These are phyloP conservation scores for Drosophila parabipectinata DNA, from an alignment of 1,140 invertebrate species.

Conservation along the genomic window DNA sequence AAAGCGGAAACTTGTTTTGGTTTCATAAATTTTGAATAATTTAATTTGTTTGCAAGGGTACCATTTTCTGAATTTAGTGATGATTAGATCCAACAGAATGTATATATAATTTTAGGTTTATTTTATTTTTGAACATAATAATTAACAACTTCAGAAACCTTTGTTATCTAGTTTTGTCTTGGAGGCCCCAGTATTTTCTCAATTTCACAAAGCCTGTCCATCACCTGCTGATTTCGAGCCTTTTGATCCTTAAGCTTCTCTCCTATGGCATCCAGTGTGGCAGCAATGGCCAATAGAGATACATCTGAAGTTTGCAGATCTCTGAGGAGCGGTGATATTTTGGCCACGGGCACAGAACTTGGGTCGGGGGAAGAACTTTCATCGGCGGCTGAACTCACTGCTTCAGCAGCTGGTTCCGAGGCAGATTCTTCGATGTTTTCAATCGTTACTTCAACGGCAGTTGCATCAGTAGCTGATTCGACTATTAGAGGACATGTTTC, in stretches of 20 bases:
- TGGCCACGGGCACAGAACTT: slow-evolving; percentile 47
- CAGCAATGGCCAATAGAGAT: slow-evolving; percentile 58
- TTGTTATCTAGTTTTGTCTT: slow-evolving; percentile 17
- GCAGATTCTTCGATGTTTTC: not conserved
- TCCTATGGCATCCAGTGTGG: slow-evolving; percentile 60
- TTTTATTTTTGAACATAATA: slow-evolving; percentile 1
- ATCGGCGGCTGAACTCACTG: not conserved
- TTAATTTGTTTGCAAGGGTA: not conserved
- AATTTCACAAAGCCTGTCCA: slow-evolving; percentile 68
- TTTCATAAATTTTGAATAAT: slow-evolving; percentile 21
- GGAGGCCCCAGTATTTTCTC: slow-evolving; percentile 61
- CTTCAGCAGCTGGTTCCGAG: slow-evolving; percentile 3
- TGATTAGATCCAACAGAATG: not conserved
- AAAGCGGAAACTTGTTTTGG: slow-evolving; percentile 45
- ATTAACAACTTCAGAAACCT: not conserved
- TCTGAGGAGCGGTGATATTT: slow-evolving; percentile 55
- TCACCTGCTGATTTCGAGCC: slow-evolving; percentile 56
- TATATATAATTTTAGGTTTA: not conserved
- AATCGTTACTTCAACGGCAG: not conserved
- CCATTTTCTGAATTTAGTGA: not conserved
- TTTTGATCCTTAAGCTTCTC: slow-evolving; percentile 62
- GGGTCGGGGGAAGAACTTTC: slow-evolving; percentile 7
- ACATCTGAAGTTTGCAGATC: slow-evolving; percentile 59
- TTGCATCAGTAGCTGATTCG: not conserved
- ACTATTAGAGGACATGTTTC: not conserved